phyloP scores from a whole-genome alignment of 1,140 invertebrate species.

The Ectropis grisescens region DNA sequence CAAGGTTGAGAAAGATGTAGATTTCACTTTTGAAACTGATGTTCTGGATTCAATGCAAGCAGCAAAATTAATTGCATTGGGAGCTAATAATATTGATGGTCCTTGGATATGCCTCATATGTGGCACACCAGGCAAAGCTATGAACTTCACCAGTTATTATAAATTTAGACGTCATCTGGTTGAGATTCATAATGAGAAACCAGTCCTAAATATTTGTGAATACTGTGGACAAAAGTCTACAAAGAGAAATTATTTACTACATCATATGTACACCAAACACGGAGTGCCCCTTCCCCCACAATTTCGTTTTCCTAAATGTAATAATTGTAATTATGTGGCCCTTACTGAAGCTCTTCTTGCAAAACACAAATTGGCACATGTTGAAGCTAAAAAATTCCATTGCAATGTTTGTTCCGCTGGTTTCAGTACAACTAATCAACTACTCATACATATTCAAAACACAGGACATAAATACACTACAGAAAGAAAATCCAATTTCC shows the following conservation, averaged over 20 bases:
- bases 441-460: conserved; percentile 70
- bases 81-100: conserved; percentile 72
- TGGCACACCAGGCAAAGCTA: conserved; percentile 74
- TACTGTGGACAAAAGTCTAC: conserved; percentile 84
- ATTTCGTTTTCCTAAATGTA: conserved; percentile 82
- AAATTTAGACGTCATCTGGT: conserved; percentile 85
- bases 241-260: conserved; percentile 82
- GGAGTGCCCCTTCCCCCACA: conserved; percentile 78
- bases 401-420: conserved; percentile 68
- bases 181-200: conserved; percentile 84
- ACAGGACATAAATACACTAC: conserved; percentile 70
- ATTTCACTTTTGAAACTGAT: conserved; percentile 58
- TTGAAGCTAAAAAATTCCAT: conserved; percentile 42
- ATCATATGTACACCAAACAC: conserved; percentile 87
- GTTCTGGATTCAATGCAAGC: conserved; percentile 60
- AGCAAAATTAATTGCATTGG: conserved; percentile 60
- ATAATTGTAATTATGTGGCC: conserved; percentile 81
- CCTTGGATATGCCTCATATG: conserved; percentile 80
- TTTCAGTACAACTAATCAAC: conserved; percentile 61
- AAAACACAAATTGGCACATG: conserved; percentile 75
- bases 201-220: conserved; percentile 85
- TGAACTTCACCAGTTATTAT: conserved; percentile 82
- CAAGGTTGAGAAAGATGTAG: conserved; percentile 15
- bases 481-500: conserved; percentile 61
- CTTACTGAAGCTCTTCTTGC: conserved; percentile 76